Conservation (phyloP, 2,888 invertebrate genomes). For the Zele albiditarsus region DNA sequence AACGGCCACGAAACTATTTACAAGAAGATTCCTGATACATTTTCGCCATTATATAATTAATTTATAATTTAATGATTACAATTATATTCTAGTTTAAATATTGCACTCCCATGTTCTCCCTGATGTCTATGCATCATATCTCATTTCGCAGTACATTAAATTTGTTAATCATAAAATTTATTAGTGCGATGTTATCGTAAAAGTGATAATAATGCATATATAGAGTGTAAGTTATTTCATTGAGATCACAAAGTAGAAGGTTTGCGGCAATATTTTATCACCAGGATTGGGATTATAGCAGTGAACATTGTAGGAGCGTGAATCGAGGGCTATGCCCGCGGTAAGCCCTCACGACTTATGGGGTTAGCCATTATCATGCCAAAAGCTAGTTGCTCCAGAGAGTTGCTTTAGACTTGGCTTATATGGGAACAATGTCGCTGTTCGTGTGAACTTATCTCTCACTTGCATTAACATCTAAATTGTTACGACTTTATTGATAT, state of each 20-base stretch:
- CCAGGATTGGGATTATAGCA: conserved; percentile 40
- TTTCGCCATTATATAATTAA: not conserved
- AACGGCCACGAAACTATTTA: too few species aligned
- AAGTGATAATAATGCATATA: conserved; percentile 8
- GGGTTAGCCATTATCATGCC: conserved; percentile 41
- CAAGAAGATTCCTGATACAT: too few species aligned
- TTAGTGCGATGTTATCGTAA: not conserved
- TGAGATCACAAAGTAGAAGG: conserved; percentile 26
- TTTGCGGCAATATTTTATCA: conserved; percentile 32
- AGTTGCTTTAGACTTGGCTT: conserved; percentile 34
- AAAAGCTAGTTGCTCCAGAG: conserved; percentile 32
- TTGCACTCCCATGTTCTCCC: not conserved
- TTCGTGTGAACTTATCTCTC: conserved; percentile 26
- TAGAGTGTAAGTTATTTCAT: conserved; percentile 13
- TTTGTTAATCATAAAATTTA: conserved; percentile 1
- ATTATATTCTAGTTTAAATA: not conserved
- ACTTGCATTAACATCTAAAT: conserved; percentile 29
- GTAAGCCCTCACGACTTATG: conserved; percentile 45
- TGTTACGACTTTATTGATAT: conserved; percentile 35
- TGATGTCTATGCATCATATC: not conserved
- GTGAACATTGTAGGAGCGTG: conserved; percentile 33
- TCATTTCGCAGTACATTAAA: not conserved
- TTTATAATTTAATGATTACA: not conserved
- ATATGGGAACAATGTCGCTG: conserved; percentile 32
- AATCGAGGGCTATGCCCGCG: conserved; percentile 33